Percentiles rank a stretch among this genome's conserved stretches.
phyloP scores from a whole-genome alignment of 2,888 invertebrate species.

The Criorhina ranunculi region DNA sequence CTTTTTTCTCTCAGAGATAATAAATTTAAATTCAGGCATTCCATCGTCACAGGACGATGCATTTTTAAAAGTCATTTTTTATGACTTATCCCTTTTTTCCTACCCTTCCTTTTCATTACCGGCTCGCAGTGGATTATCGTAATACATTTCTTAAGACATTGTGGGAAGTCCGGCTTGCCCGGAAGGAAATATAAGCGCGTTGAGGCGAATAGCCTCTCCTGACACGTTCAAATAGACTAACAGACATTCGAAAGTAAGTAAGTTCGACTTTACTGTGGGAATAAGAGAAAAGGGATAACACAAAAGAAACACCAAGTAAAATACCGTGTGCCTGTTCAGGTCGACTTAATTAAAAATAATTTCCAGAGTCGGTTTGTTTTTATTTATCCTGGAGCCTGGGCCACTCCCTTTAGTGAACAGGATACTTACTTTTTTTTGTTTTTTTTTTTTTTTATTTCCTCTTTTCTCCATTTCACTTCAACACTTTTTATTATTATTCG shows the following conservation, averaged over 20 bases:
- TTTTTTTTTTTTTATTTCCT: not conserved
- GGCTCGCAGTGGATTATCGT: conserved; percentile 21
- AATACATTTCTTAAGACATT: conserved; percentile 17
- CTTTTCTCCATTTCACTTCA: conserved; percentile 44
- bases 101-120: not conserved
- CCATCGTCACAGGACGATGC: conserved; percentile 9
- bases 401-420: conserved; percentile 46
- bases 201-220: conserved; percentile 16
- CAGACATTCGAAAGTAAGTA: conserved; percentile 36
- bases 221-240: conserved; percentile 23
- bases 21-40: conserved; percentile 32
- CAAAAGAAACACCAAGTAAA: conserved; percentile 8
- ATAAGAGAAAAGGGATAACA: not conserved
- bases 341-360: conserved; percentile 78
- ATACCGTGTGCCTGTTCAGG: conserved; percentile 77
- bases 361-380: conserved; percentile 60
- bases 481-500: conserved; percentile 71
- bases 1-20: not conserved
- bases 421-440: conserved; percentile 35
- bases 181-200: conserved; percentile 19
- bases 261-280: conserved; percentile 5
- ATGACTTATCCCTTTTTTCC: conserved; percentile 1
- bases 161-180: not conserved
- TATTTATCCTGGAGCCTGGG: conserved; percentile 34
- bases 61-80: conserved; percentile 4